Conservation (phyloP, 2,888 invertebrate species). For the Alloscopus bannaensis region DNA sequence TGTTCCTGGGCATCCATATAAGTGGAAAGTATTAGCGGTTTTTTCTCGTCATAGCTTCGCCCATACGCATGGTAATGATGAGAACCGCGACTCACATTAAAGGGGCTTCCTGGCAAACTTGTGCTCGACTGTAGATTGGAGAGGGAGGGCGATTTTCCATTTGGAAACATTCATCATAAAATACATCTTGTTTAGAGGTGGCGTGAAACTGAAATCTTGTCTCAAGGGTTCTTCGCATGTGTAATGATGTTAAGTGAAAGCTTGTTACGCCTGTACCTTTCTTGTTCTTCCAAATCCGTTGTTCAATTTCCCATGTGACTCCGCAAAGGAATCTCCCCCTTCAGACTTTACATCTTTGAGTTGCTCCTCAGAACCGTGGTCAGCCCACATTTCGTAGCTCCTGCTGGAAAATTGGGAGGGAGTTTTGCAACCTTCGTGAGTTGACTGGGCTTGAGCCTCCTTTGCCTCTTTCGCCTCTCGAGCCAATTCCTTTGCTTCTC, state of each 20-base stretch:
- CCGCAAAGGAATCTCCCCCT: slow-evolving; percentile 93
- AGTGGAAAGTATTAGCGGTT: slow-evolving; percentile 94
- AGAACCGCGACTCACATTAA: slow-evolving; percentile 90
- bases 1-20: slow-evolving; percentile 88
- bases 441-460: slow-evolving; percentile 78
- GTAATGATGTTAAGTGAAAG: not conserved
- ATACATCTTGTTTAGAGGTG: no score
- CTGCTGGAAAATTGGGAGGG: slow-evolving; percentile 94
- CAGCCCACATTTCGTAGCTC: slow-evolving; percentile 93
- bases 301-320: slow-evolving; percentile 73
- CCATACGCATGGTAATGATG: slow-evolving; percentile 91
- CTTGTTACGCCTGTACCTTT: slow-evolving; percentile 82
- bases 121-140: slow-evolving; percentile 91
- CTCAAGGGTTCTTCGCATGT: not conserved
- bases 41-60: slow-evolving; percentile 89
- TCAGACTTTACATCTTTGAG: slow-evolving; percentile 84
- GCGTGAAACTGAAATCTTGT: no score
- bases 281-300: slow-evolving; percentile 80
- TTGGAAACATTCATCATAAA: no score
- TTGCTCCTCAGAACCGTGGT: slow-evolving; percentile 90
- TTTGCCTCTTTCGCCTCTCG: slow-evolving; percentile 79
- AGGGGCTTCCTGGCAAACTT: slow-evolving; percentile 97
- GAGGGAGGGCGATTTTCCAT: no score
- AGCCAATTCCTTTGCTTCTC: slow-evolving; percentile 80
- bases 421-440: slow-evolving; percentile 83